Evolutionary conservation across 2,113 vertebrate genomes (phyloP), one percentile per base, ranked within the genome.

Genomic region (Enhydra lutris): DNA sequence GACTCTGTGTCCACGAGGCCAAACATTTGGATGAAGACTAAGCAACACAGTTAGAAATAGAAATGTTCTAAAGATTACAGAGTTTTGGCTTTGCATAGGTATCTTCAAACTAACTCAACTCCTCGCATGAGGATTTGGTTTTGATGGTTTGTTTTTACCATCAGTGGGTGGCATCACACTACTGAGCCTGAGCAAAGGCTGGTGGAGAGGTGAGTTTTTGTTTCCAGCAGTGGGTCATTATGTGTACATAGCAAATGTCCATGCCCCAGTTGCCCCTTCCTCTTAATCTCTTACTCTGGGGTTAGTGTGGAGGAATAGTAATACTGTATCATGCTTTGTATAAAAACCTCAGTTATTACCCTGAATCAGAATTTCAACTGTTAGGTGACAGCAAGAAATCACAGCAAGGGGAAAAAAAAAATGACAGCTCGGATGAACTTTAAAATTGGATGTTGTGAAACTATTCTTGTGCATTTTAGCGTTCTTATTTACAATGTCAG

Each of bases 401-500:
- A 69, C 4, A 59, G 50, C 34, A 91, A 39, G 29, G 47, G n/a
- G 9, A 31, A 74, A 73, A 52, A 73, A 52, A 52, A 73, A 7
- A 85, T 42, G 34, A 90, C 57, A 91, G 57, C 34, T 67, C 82
- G n/a, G 23, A 31, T 93, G 71, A 78, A 93, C 86, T 94, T 67
- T 97, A 55, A 95, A 96, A 89, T 17, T 24, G 45, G 57, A 92
- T 92, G 57, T 50, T 95, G 15, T 89, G 42, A 95, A 97, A 63
- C 57, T 57, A 59, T 55, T 67, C 83, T 84, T 95, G 45, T 50
- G 80, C 14, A 4, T 88, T 92, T 96, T 78, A 92, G 47, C 29
- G 63, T 23, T 88, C 65, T 82, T 90, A n/a, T 78, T 89, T 97
- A 89, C 14, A 73, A 36, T 95, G 71, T 89, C 81, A 78, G 73